Base-by-base conservation (phyloP, 2,113 vertebrate genomes). In the Reinhardtius hippoglossoides region DNA sequence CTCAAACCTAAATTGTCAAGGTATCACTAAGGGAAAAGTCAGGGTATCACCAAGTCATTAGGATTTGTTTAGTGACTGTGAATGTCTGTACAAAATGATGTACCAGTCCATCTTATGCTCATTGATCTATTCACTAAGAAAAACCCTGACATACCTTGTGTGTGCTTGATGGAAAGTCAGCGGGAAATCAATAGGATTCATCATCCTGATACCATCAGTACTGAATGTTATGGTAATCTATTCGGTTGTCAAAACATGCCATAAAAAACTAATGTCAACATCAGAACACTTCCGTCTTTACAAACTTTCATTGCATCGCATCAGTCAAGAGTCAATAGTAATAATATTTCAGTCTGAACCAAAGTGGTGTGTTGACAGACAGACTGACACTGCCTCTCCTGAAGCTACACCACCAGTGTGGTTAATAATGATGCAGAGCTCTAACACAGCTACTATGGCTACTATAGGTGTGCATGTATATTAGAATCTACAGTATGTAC, bases 401-500 rank as follows among this genome's bases (percentile, higher is more conserved):
- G 3, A 16, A 67, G 44, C 16, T 46, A 18, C 7, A 13, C 23
- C 3, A 27, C 56, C 31, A 7, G 4, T 1, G 5, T 62, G 37
- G 40, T 42, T 21, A 26, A 9, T 46, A 61, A 56, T 62, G n/a
- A 50, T 48, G 37, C 46, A 6, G 57, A n/a, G 48, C 35, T 37
- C 6, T n/a, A 48, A 20, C 37, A 57, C 37, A 35, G 13, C 26
- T 15, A 37, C 55, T 20, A 9, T 44, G 61, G n/a, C 68, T 24
- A 13, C 18, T n/a, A 48, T 21, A 40, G 21, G 27, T 5, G 59
- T 75, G 56, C 16, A 15, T 26, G 26, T 5, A 40, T 21, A 40
- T 56, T 31, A 10, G 6, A 57, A 54, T 14, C 60, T 63, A 59
- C 56, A 57, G 56, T 42, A 76, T 74, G 75, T 67, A n/a, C 50